These are phyloP conservation scores for Lagopus leucura DNA, from an alignment of 2,113 vertebrate genomes.

Conservation along the genomic window DNA sequence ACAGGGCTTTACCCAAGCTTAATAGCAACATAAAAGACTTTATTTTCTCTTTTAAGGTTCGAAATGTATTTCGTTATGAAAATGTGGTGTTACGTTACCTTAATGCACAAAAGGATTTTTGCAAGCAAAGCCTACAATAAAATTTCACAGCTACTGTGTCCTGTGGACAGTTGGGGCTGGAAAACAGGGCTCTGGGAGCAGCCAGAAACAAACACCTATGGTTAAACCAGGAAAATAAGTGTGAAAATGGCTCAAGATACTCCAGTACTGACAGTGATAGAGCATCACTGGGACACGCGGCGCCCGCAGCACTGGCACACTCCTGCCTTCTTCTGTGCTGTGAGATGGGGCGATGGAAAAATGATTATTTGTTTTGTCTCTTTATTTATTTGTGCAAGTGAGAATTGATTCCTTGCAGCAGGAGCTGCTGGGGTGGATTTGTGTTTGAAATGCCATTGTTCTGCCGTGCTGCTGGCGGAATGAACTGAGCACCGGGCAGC, in stretches of 20 bases:
- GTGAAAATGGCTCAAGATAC: background rate
- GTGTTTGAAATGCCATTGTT: accelerated
- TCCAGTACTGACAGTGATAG: background rate
- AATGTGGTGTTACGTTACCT: constrained; percentile 47
- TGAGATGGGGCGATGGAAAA: background rate
- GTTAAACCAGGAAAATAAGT: background rate
- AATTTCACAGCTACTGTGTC: constrained; percentile 44
- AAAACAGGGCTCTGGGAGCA: background rate
- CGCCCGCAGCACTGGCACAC: accelerated
- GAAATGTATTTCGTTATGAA: constrained; percentile 37
- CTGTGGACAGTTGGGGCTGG: background rate
- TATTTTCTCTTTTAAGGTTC: constrained; percentile 53
- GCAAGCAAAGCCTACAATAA: constrained; percentile 42
- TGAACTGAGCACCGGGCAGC: background rate
- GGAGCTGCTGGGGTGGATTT: accelerated
- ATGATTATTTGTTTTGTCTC: background rate
- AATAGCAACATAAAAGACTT: constrained; percentile 62
- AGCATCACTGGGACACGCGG: background rate
- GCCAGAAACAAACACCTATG: background rate
- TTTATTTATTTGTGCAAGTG: background rate
- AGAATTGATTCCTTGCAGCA: background rate
- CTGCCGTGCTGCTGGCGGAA: background rate
- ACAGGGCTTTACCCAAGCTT: constrained; percentile 42
- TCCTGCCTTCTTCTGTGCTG: accelerated
- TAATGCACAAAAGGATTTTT: constrained; percentile 2